Conservation (phyloP, 2,888 invertebrate genomes). For the Tachystola acroxantha region DNA sequence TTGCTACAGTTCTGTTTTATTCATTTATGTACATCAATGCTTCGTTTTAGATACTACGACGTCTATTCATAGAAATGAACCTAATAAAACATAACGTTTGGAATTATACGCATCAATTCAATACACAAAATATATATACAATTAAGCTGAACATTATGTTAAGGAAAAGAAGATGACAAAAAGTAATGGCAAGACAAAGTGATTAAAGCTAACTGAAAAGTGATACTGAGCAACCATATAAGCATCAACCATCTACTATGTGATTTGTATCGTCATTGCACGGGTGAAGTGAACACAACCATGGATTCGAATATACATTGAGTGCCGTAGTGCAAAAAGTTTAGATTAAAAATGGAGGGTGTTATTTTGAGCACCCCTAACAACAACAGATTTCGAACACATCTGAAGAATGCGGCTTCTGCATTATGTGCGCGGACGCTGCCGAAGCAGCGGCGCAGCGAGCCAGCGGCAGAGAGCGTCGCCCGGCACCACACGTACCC, state of each 20-base stretch:
- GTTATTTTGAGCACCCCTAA: slow-evolving; percentile 70
- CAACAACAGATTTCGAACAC: slow-evolving; percentile 63
- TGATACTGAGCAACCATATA: neutral
- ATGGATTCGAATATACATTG: slow-evolving; percentile 55
- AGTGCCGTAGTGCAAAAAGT: slow-evolving; percentile 8
- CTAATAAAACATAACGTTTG: too few relatives aligned
- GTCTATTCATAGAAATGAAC: slow-evolving; percentile 2
- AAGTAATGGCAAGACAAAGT: neutral
- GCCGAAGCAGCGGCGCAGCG: slow-evolving; percentile 65
- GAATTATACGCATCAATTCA: too few relatives aligned
- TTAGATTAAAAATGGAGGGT: slow-evolving; percentile 64
- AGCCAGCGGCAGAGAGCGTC: slow-evolving; percentile 35
- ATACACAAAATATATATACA: too few relatives aligned
- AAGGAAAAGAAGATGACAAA: slow-evolving; percentile 3
- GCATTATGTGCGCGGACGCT: slow-evolving; percentile 65
- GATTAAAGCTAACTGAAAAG: neutral
- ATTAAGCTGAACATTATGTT: neutral
- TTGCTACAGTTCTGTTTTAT: too few relatives aligned
- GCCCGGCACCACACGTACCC: slow-evolving; percentile 67
- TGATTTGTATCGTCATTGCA: neutral
- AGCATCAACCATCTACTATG: neutral
- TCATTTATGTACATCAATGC: too few relatives aligned
- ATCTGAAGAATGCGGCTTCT: slow-evolving; percentile 69
- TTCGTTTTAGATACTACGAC: too few relatives aligned
- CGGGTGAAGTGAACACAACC: slow-evolving; percentile 6